Conservation (phyloP, 2,888 invertebrate genomes). For the Psylliodes chrysocephalus region DNA sequence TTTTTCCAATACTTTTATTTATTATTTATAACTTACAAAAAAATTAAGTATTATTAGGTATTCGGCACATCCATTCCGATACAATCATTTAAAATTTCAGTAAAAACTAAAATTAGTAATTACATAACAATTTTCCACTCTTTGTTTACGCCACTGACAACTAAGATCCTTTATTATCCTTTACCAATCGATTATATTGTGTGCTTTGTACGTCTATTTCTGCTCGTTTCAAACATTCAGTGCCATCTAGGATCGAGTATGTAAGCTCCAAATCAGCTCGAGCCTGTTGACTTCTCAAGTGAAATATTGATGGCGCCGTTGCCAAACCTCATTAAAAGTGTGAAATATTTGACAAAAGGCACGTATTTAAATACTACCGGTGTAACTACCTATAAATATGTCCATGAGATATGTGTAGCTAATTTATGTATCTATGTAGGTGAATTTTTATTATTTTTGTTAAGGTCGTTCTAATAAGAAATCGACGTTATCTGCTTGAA, state of each 20-base stretch:
- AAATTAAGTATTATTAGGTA: too few relatives aligned
- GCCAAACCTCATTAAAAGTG: background rate
- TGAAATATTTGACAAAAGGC: too few relatives aligned
- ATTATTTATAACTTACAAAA: too few relatives aligned
- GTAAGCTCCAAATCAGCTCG: conserved; percentile 25
- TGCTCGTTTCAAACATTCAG: conserved; percentile 11
- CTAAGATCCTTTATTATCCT: conserved; percentile 5
- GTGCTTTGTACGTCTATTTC: conserved; percentile 6
- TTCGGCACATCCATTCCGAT: too few relatives aligned
- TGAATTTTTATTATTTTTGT: conserved; percentile 12
- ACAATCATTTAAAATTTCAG: too few relatives aligned
- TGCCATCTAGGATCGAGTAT: conserved; percentile 27
- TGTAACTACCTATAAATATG: background rate
- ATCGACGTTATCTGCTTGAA: conserved; percentile 7
- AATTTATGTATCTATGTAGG: conserved; percentile 20
- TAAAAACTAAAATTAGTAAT: too few relatives aligned
- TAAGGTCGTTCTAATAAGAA: conserved; percentile 11
- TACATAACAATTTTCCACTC: too few relatives aligned
- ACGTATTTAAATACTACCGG: background rate
- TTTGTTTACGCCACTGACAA: conserved; percentile 10
- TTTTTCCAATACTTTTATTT: too few relatives aligned
- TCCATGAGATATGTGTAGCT: conserved; percentile 8
- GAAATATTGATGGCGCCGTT: conserved; percentile 25
- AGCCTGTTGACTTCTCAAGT: conserved; percentile 34
- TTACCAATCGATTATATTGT: conserved; percentile 22